A percentile compares a stretch with the other conserved stretches of the same genome.
These are phyloP conservation scores for Squalus acanthias DNA, from an alignment of 2,797 vertebrate species.

Conservation along the genomic window DNA sequence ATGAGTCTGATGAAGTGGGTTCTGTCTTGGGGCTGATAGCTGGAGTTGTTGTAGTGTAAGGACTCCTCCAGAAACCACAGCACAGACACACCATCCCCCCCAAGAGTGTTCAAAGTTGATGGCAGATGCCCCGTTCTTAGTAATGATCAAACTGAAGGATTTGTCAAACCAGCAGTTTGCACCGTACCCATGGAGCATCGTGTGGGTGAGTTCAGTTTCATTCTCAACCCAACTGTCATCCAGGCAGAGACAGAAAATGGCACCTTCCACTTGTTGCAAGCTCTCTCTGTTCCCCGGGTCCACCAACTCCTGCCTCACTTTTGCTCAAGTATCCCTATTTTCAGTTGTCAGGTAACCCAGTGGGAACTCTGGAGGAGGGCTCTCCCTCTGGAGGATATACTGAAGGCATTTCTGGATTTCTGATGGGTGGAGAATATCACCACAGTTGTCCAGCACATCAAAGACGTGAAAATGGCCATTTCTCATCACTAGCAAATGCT, in stretches of 20 bases:
- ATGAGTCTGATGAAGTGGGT: slow-evolving; percentile 29
- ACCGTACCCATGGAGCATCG: slow-evolving; percentile 40
- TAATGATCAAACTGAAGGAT: slow-evolving; percentile 40
- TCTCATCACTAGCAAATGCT: slow-evolving; percentile 42
- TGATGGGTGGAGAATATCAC: slow-evolving; percentile 38
- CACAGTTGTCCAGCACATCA: slow-evolving; percentile 39
- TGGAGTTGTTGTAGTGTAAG: slow-evolving; percentile 39
- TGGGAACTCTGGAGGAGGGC: background rate
- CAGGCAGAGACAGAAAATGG: slow-evolving; percentile 42
- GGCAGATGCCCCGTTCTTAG: slow-evolving; percentile 38
- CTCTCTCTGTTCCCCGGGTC: slow-evolving; percentile 41
- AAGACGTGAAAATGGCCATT: slow-evolving; percentile 42
- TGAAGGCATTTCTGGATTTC: slow-evolving; percentile 40
- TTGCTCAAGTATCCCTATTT: slow-evolving; percentile 41
- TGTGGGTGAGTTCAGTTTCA: slow-evolving; percentile 37
- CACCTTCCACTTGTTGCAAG: slow-evolving; percentile 40
- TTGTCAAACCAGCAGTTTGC: slow-evolving; percentile 42
- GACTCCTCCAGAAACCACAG: slow-evolving; percentile 41
- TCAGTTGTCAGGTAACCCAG: slow-evolving; percentile 40
- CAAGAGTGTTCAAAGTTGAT: slow-evolving; percentile 41
- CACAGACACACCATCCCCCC: slow-evolving; percentile 42
- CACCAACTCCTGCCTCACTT: slow-evolving; percentile 39
- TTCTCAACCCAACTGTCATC: slow-evolving; percentile 33
- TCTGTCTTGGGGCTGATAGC: slow-evolving; percentile 37
- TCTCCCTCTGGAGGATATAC: slow-evolving; percentile 20